Evolutionary conservation across 92 coral and sea anemone genomes (phyloP).

Genomic region (Zoanthus sociatus): DNA sequence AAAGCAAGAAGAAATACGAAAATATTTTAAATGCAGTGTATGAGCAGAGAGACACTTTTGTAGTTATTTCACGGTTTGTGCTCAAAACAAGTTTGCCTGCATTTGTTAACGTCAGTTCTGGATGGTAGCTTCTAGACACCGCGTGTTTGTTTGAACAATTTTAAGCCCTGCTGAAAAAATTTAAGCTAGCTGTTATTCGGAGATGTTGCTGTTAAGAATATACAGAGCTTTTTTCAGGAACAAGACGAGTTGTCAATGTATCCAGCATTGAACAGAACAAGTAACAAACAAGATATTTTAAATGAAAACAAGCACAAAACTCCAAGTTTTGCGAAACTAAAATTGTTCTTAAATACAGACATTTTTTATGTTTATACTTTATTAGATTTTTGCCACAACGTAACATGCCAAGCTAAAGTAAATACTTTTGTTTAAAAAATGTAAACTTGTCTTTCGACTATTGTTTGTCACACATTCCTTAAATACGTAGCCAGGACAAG

Average conservation of each 20-base stretch:
- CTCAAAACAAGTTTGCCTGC: conserved; percentile 17
- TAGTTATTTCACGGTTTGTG: neutral
- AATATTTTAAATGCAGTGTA: neutral
- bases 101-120: neutral
- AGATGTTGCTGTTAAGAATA: neutral
- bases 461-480: conserved; percentile 16
- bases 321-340: neutral
- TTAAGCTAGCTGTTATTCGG: conserved; percentile 16
- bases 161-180: neutral
- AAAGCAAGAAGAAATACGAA: neutral
- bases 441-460: conserved; percentile 8
- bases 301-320: neutral
- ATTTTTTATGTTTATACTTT: neutral
- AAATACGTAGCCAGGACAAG: conserved; percentile 1
- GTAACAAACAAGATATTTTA: neutral
- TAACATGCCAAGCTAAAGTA: neutral
- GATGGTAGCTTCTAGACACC: neutral
- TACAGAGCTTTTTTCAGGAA: neutral
- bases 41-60: neutral
- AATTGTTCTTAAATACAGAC: too few species aligned
- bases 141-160: conserved; percentile 15
- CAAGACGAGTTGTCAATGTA: neutral
- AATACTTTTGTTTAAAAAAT: neutral
- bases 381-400: neutral
- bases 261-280: neutral